These are phyloP conservation scores for Haliclystus octoradiatus DNA, from an alignment of 30 jellyfish, hydroid and myxozoan genomes.

Conservation along the genomic window DNA sequence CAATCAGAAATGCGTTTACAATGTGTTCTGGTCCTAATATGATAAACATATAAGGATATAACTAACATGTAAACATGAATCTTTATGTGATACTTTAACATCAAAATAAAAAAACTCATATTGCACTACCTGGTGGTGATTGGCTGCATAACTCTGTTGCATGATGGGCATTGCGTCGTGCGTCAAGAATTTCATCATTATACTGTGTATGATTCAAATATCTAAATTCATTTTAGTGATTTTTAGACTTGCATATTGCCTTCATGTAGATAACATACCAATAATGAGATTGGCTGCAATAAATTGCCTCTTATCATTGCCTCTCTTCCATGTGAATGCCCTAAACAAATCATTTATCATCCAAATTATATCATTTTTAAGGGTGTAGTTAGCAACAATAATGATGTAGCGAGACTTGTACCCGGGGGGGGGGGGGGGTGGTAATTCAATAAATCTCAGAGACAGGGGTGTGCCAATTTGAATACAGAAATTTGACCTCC, in stretches of 20 bases:
- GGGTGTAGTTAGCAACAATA: too few relatives aligned
- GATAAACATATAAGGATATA: not conserved
- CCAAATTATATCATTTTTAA: not conserved
- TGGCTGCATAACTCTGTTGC: slow-evolving; percentile 70
- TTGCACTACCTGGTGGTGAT: slow-evolving; percentile 71
- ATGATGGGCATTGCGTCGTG: slow-evolving; percentile 60
- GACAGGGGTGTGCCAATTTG: too few relatives aligned
- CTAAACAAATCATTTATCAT: slow-evolving; percentile 13
- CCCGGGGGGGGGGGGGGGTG: too few relatives aligned
- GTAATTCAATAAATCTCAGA: too few relatives aligned
- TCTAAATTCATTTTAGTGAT: too few relatives aligned
- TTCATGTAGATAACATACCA: slow-evolving; percentile 64
- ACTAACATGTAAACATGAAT: too few relatives aligned
- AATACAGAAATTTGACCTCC: not conserved
- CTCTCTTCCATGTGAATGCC: slow-evolving; percentile 95
- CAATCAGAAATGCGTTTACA: slow-evolving; percentile 60
- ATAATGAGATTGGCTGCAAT: slow-evolving; percentile 43
- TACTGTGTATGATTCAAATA: slow-evolving; percentile 37
- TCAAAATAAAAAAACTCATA: not conserved
- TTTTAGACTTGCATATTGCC: too few relatives aligned
- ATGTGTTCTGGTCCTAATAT: slow-evolving; percentile 76
- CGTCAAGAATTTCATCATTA: slow-evolving; percentile 64
- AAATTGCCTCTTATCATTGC: slow-evolving; percentile 59
- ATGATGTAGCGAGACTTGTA: too few relatives aligned
- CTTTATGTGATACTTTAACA: too few relatives aligned